Evolutionary conservation across 2,797 vertebrate genomes (phyloP), one percentile per base, ranked within the genome.

Genomic region (Anniella stebbinsi): DNA sequence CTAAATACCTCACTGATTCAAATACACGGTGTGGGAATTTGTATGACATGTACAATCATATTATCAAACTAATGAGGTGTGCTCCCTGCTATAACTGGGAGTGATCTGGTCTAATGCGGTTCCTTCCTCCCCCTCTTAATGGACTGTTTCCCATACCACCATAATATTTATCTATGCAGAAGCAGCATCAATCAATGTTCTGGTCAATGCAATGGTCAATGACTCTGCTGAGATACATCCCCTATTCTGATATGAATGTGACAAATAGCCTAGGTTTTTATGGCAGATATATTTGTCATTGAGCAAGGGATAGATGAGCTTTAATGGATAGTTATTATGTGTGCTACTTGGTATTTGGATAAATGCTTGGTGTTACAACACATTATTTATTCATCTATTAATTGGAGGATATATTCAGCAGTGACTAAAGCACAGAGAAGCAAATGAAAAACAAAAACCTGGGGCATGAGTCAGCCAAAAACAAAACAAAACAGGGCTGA

Each of bases 51-150:
- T 72, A 93, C 8, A 94, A 75, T 95, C 90, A 94, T 96, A 96
- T 97, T 96, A 97, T 86, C 90, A 94, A 96, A 89, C 92, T 96
- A 97, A 97, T 96, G 94, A 97, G 90, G 90, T 95, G 75, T 54
- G 28, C 90, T 96, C 93, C 85, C 66, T 90, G 90, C 0, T 93
- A 76, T 95, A 90, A 97, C 91, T 96, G 94, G 92, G 91, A 92
- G 93, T 93, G 91, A 93, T 93, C 45, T 92, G 85, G 87, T 93
- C 81, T 66, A 87, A 91, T 94, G 92, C 83, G 66, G 94, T 91
- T 88, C 10, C 33, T 36, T 66, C 63, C 23, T 12, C 67, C 78
- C 8, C 13, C 90, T 94, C 69, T 92, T 94, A 96, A 94, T 92
- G 93, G 92, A 87, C 73, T 84, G 89, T 91, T 54, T 92, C 93